Base-by-base conservation (phyloP, 2,888 invertebrate species). In the Cerastoderma edule region DNA sequence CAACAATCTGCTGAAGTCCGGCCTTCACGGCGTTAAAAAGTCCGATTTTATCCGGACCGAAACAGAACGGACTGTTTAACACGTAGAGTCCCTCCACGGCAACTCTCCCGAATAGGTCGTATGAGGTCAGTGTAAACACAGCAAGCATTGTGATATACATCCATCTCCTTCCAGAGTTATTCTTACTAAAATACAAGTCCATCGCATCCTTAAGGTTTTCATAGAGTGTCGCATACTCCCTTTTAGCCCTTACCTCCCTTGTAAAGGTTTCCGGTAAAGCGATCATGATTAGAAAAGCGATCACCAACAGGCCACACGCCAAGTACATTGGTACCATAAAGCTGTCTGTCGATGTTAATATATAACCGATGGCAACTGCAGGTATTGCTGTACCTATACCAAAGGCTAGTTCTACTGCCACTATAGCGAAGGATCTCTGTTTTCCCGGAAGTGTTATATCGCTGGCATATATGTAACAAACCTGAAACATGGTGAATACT, bases 31-130 rank as follows among this genome's bases (percentile, higher is more conserved):
- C 69, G 13, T 74, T 69, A 28, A 64, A 86, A 54, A 67, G 54
- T n/a, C 86, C 84, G 28, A 85, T 65, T 39, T 80, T 75, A 0
- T 82, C 71, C 5, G 85, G 83, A 46, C 72, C 65, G 83, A 84
- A 85, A 57, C 86, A 86, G 54, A 86, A 78, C 10, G 86, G 86
- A 27, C 28, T 53, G 39, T 82, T 80, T 28, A 86, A 64, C 27
- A 80, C 72, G 44, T 83, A 86, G 3, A 86, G 64, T 2, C 79
- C 74, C 57, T 85, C 85, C 5, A 85, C 64, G 13, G 64, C 46
- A 1, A 70, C 46, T 6, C 78, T 60, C 3, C 86, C 86, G 19
- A 67, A 56, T 2, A 67, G 2, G 19, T 65, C 50, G 3, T 80
- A 60, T 0, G 60, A 39, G 0, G 75, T 75, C 24, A 78, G 70